Evolutionary conservation across 2,888 invertebrate genomes (phyloP).

Genomic region (Eumacrocentrus americanus): DNA sequence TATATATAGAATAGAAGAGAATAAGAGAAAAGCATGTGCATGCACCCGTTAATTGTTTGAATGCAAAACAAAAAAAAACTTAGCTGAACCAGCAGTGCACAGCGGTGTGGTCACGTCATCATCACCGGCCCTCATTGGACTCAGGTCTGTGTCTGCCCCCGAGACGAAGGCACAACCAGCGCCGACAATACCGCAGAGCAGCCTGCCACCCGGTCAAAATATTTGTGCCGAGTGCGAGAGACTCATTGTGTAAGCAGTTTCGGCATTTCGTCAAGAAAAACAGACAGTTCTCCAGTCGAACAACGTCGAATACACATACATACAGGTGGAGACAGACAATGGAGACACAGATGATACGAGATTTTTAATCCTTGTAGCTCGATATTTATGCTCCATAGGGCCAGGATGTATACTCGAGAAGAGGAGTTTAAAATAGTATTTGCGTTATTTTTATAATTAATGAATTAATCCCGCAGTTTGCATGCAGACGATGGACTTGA

Average conservation of each 20-base stretch:
- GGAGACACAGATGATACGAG: too few species aligned
- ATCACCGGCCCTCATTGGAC: conserved; percentile 62
- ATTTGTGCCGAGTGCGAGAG: conserved; percentile 97
- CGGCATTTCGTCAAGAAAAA: conserved; percentile 33
- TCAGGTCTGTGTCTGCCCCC: conserved; percentile 79
- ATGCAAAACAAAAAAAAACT: conserved; percentile 38
- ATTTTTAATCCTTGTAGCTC: too few species aligned
- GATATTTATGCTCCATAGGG: not conserved
- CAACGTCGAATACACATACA: conserved; percentile 42
- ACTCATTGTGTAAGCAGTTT: conserved; percentile 89
- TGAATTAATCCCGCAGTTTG: conserved; percentile 48
- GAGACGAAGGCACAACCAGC: conserved; percentile 64
- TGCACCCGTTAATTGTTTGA: not conserved
- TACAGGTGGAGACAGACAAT: too few species aligned
- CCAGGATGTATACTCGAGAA: not conserved
- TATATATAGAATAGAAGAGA: conserved; percentile 11
- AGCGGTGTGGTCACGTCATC: conserved; percentile 63
- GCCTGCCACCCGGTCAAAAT: conserved; percentile 86
- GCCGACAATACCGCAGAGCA: conserved; percentile 65
- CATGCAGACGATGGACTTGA: conserved; percentile 61
- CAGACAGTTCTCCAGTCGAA: conserved; percentile 30
- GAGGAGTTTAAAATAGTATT: not conserved
- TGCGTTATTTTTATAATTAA: conserved; percentile 25
- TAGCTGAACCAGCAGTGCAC: conserved; percentile 58
- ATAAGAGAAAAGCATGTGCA: conserved; percentile 3